Evolutionary conservation across 2,888 invertebrate species (phyloP), one percentile per base, ranked within the genome.

Genomic region (Cheilosia impressa): DNA sequence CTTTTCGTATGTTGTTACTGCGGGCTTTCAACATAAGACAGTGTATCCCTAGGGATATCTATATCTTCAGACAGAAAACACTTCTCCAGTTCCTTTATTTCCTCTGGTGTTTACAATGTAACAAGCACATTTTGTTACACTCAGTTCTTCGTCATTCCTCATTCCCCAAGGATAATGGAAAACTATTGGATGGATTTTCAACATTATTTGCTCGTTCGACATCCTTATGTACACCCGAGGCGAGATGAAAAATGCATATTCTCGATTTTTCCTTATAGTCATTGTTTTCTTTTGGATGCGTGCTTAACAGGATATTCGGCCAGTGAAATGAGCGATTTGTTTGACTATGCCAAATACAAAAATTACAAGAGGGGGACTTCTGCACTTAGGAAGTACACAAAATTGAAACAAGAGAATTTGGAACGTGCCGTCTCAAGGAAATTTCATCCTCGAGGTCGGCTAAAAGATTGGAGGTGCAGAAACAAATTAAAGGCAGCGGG

Each of bases 131-230:
- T 27, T 19, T 55, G 27, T 2, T 55, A 22, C 6, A 50, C 38
- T 45, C 55, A 62, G 27, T 27, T 27, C 27, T 27, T 27, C 1
- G 47, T 31, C 43, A 41, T 65, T 65, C 84, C 75, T 31, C 43
- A 41, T 65, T 65, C 84, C 75, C 45, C 19, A 24, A 62, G 84
- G 75, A 65, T 62, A 80, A 71, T 71, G 63, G 75, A 58, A 60
- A 80, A 80, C 75, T 80, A 85, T 77, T 85, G 81, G 81, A 85
- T 81, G 68, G 85, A 81, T 77, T 81, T 76, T 76, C 43, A 76
- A 65, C 76, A 85, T 85, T 81, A 81, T 72, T 77, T 77, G 72
- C 85, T 81, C 76, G 76, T 81, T 85, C 76, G 68, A 77, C 81
- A 68, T 72, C 55, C 55, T 65, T 71, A 79, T 55, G 13, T 31